Evolutionary conservation across 2,113 vertebrate genomes (phyloP).

Genomic region (Nesoenas mayeri): DNA sequence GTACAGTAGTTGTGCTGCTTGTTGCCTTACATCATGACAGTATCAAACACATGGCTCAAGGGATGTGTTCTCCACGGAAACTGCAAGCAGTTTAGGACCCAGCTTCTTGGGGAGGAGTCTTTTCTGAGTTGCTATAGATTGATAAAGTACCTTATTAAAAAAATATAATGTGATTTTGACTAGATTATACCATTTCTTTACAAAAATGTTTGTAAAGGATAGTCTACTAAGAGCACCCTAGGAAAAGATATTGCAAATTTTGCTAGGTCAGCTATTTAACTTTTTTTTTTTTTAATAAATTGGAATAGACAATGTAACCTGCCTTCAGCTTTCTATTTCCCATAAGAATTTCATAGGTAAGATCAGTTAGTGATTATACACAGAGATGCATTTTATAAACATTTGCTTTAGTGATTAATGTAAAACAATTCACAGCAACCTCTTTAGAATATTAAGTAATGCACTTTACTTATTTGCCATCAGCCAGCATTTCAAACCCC

Average conservation of each 20-base stretch:
- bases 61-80: not conserved
- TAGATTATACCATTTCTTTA: not conserved
- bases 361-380: conserved; percentile 12
- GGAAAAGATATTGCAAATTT: not conserved
- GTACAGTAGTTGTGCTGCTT: not conserved
- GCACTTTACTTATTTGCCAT: not conserved
- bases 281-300: too few relatives aligned
- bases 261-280: not conserved
- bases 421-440: conserved; percentile 4
- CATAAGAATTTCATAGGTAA: not conserved
- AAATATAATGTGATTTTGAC: not conserved
- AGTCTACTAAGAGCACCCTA: not conserved
- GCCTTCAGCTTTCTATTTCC: not conserved
- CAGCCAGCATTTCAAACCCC: not conserved
- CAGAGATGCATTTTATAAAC: conserved; percentile 11
- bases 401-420: conserved; percentile 32
- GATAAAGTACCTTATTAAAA: not conserved
- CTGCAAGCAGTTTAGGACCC: not conserved
- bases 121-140: not conserved
- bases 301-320: not conserved
- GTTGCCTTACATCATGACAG: not conserved
- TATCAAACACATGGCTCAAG: not conserved
- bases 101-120: not conserved
- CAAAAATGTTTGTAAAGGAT: not conserved
- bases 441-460: conserved; percentile 16